Percentiles rank a stretch among this genome's conserved stretches.
Conservation (phyloP, 2,797 vertebrate species). For the Cirrhinus molitorella region DNA sequence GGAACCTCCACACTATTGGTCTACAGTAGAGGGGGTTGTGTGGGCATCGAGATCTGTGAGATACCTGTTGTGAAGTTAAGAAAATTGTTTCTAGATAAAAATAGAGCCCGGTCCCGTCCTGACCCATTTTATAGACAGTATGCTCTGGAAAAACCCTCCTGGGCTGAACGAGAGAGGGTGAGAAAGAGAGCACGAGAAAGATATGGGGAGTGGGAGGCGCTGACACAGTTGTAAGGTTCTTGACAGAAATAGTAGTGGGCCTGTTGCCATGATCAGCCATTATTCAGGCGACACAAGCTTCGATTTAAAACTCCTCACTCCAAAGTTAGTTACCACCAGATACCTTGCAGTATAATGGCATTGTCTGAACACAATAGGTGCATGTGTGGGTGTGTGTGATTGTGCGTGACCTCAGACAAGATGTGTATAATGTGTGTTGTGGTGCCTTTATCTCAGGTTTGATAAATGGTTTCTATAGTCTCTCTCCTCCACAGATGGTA, state of each 20-base stretch:
- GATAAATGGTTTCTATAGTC: slow-evolving; percentile 63
- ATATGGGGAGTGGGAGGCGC: slow-evolving; percentile 36
- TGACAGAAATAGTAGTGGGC: slow-evolving; percentile 44
- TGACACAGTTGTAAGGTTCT: slow-evolving; percentile 60
- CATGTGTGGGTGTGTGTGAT: slow-evolving; percentile 27
- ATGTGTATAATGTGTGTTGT: slow-evolving; percentile 22
- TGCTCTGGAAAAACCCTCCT: slow-evolving; percentile 73
- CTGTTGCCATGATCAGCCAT: slow-evolving; percentile 45
- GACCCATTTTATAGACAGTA: slow-evolving; percentile 76
- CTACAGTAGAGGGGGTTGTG: slow-evolving; percentile 11
- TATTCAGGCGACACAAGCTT: slow-evolving; percentile 41
- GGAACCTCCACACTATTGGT: slow-evolving; percentile 49
- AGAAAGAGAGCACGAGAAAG: slow-evolving; percentile 30
- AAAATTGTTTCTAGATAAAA: slow-evolving; percentile 75
- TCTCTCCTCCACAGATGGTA: slow-evolving; percentile 59
- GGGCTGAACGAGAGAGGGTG: slow-evolving; percentile 48
- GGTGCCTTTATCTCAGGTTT: slow-evolving; percentile 31
- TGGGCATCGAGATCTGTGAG: slow-evolving; percentile 1
- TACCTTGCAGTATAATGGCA: neutral
- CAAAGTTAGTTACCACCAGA: slow-evolving; percentile 22
- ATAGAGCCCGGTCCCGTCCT: slow-evolving; percentile 72
- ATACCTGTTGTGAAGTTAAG: slow-evolving; percentile 70
- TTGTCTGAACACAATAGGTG: slow-evolving; percentile 15
- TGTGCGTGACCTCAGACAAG: slow-evolving; percentile 17
- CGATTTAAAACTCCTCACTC: neutral